Conservation (phyloP, 2,888 invertebrate species). For the Apeira syringaria region DNA sequence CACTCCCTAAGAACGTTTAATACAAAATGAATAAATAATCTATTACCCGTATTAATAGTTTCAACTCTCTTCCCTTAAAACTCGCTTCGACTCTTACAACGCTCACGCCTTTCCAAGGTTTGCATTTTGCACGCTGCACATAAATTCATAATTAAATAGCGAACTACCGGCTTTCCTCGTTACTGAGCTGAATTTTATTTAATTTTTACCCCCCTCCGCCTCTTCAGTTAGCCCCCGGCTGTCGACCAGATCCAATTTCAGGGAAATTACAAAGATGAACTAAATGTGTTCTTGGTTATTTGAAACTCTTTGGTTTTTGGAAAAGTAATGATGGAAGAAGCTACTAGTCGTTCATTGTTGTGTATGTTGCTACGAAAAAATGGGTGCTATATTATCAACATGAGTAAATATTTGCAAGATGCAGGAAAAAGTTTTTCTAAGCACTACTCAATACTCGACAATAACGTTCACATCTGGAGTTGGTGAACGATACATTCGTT, state of each 20-base stretch:
- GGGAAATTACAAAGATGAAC: conserved; percentile 24
- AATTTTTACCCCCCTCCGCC: conserved; percentile 49
- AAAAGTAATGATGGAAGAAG: background rate
- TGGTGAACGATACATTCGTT: no score
- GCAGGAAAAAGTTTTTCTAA: no score
- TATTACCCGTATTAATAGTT: no score
- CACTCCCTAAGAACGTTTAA: no score
- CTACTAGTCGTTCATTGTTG: no score
- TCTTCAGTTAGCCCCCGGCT: conserved; percentile 1
- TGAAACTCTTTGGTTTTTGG: conserved; percentile 8
- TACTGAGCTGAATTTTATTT: conserved; percentile 64
- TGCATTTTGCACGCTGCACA: conserved; percentile 70
- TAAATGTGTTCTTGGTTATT: conserved; percentile 22
- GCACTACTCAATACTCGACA: no score
- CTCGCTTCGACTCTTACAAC: conserved; percentile 17
- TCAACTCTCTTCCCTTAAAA: conserved; percentile 4
- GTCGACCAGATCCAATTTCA: conserved; percentile 24
- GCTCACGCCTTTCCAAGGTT: conserved; percentile 40
- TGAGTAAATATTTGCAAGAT: no score
- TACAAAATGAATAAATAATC: no score
- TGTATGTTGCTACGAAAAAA: no score
- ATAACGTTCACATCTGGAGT: no score
- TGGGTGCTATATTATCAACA: no score
- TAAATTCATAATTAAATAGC: conserved; percentile 81
- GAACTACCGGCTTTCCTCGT: conserved; percentile 65